Evolutionary conservation across 2,888 invertebrate genomes (phyloP), one percentile per base, ranked within the genome.

Genomic region (Hypomecis punctinalis): DNA sequence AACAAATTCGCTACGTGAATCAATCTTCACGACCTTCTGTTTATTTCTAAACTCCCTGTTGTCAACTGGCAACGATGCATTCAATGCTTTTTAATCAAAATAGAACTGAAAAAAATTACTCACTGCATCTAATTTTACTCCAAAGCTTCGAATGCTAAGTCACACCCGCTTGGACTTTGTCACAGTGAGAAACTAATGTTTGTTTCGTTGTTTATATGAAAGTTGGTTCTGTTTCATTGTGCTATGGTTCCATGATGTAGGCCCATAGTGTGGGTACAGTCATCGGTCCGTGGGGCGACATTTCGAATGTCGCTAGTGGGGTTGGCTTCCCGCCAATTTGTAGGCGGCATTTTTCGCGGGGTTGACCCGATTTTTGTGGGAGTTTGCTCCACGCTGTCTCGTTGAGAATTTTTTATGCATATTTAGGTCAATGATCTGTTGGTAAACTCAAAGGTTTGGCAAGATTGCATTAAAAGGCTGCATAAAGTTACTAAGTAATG

Each of bases 261-360:
- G 11, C 5, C 11, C 36, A 42, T 40, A 36, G 33, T 42, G 57
- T 42, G 54, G 54, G 59, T 36, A 56, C 55, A 67, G 59, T 69
- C 66, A 64, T 66, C 53, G 51, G 13, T 11, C 53, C 49, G 57
- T 57, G 56, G 65, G 68, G 56, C 83, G 84, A 80, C 80, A 82
- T 85, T 84, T 84, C 79, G 78, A 77, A 80, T 76, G 78, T 80
- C 76, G 72, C 72, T 72, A 43, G 71, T 67, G 43, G 43, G 62
- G 55, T 74, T 88, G 90, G 90, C 85, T 62, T n/a, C 23, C n/a
- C 68, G 85, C 89, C 90, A 89, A 75, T 43, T 59, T 66, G 68
- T 73, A 69, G 78, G 76, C 75, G 86, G 84, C 89, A 89, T 85
- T 85, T 85, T 89, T 89, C 80, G 84, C 88, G 81, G 66, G 77